Percentiles rank a stretch among this genome's conserved stretches.
phyloP scores from a whole-genome alignment of 37 sponge, comb jelly and placozoan species.

The Ianthella basta region DNA sequence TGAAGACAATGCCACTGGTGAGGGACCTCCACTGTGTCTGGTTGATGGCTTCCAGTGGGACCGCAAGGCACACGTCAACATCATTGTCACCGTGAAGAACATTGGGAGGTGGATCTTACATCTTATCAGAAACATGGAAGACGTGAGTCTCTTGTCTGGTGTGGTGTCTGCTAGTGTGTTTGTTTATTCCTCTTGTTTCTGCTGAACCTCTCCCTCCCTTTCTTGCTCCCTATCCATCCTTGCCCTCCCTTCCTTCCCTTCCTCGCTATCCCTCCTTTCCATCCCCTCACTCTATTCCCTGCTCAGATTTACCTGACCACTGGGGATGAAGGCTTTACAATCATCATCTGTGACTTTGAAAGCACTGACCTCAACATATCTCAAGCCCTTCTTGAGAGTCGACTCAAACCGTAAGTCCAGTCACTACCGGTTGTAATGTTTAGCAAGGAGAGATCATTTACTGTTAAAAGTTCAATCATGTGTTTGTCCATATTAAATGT shows the following conservation, averaged over 20 bases:
- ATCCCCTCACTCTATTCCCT: neutral
- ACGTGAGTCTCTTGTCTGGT: conserved; percentile 40
- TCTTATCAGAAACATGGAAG: conserved; percentile 75
- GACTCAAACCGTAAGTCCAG: neutral
- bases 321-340: conserved; percentile 55
- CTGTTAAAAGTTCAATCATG: no score
- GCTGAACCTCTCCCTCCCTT: no score
- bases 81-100: conserved; percentile 70
- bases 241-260: no score
- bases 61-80: conserved; percentile 52
- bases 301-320: conserved; percentile 35
- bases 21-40: neutral
- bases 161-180: no score
- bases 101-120: conserved; percentile 62
- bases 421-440: no score
- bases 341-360: conserved; percentile 64
- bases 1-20: neutral
- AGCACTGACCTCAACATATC: conserved; percentile 62
- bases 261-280: no score
- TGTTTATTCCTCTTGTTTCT: no score
- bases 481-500: no score
- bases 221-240: no score
- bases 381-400: conserved; percentile 26
- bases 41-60: conserved; percentile 54
- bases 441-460: no score